Evolutionary conservation across 2,113 vertebrate genomes (phyloP).

Genomic region (Triplophysa tibetana): DNA sequence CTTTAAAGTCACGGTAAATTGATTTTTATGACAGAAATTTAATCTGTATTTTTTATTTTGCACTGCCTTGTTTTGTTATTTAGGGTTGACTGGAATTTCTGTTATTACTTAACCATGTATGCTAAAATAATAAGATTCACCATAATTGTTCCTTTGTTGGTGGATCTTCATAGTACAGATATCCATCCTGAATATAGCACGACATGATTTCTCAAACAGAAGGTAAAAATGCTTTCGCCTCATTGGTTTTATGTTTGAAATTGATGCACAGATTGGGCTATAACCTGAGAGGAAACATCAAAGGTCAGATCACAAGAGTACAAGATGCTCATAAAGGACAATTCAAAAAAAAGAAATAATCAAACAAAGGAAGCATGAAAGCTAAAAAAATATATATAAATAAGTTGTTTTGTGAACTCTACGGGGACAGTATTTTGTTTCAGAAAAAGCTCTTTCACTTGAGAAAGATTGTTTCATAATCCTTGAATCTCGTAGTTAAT

Average conservation of each 20-base stretch:
- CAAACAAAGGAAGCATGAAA: not conserved
- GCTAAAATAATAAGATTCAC: not conserved
- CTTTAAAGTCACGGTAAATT: too few species aligned
- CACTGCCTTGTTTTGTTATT: too few species aligned
- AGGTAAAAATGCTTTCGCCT: slow-evolving; percentile 37
- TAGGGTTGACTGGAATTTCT: too few species aligned
- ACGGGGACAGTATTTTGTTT: not conserved
- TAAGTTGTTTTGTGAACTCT: not conserved
- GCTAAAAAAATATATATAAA: not conserved
- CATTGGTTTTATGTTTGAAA: slow-evolving; percentile 24
- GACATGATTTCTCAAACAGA: slow-evolving; percentile 36
- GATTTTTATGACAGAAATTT: too few species aligned
- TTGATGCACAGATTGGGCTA: slow-evolving; percentile 29
- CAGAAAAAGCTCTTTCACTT: not conserved
- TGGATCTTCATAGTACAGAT: slow-evolving; percentile 31
- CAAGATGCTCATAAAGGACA: not conserved
- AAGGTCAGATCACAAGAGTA: slow-evolving; percentile 30
- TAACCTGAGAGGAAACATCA: slow-evolving; percentile 34
- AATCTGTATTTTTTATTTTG: too few species aligned
- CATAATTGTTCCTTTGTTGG: not conserved
- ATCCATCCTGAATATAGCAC: slow-evolving; percentile 3
- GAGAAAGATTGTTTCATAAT: not conserved
- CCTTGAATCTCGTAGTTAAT: slow-evolving; percentile 9
- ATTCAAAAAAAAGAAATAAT: not conserved
- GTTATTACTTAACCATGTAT: not conserved